Conservation (phyloP, 2,888 invertebrate genomes). For the Oxycera nigricornis region DNA sequence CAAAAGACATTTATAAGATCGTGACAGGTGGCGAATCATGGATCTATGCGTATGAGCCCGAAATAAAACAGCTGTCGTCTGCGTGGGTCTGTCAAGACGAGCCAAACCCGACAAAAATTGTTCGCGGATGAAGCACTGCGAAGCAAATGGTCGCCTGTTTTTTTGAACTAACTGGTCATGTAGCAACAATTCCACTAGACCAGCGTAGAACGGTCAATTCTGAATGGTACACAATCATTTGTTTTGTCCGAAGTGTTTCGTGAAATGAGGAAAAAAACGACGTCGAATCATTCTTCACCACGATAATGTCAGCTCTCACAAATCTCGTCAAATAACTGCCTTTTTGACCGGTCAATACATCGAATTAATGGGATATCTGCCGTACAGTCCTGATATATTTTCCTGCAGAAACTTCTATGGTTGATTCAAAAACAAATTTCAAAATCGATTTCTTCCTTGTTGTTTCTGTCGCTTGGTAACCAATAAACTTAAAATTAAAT, state of each 20-base stretch:
- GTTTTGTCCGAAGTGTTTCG: neutral
- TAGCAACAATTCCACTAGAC: neutral
- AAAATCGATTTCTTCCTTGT: no score
- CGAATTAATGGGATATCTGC: constrained; percentile 23
- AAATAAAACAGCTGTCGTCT: no score
- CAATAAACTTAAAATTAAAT: no score
- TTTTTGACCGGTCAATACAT: constrained; percentile 9
- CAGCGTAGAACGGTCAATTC: neutral
- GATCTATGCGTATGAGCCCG: no score
- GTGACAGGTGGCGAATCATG: no score
- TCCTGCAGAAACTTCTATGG: no score
- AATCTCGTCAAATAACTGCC: neutral
- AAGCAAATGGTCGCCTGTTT: neutral
- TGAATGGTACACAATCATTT: neutral
- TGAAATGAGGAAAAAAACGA: neutral
- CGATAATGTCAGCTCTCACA: neutral
- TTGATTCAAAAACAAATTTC: no score
- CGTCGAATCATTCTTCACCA: constrained; percentile 10
- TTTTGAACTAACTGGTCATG: neutral
- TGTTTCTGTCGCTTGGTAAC: no score
- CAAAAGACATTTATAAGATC: no score
- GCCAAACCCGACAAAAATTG: no score
- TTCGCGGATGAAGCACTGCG: neutral
- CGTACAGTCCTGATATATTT: constrained; percentile 28
- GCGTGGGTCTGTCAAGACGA: no score